Percentiles rank a stretch among this genome's conserved stretches.
Conservation (phyloP, 2,113 vertebrate genomes). For the Cochlearius cochlearius region DNA sequence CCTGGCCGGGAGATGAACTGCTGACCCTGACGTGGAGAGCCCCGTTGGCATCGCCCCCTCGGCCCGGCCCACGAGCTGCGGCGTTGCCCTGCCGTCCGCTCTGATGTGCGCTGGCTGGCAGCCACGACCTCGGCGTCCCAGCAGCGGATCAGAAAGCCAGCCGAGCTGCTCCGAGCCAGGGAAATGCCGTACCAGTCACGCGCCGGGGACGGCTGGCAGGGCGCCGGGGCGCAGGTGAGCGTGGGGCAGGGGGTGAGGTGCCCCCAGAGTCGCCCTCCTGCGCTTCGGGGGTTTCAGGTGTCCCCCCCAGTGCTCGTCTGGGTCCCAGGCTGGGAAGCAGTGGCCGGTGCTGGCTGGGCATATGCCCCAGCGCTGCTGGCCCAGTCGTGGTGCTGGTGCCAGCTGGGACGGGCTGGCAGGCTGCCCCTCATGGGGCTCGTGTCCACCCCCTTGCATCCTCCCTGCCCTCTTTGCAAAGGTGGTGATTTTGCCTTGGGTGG, state of each 20-base stretch:
- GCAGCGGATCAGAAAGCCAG: neutral
- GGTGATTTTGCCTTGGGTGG: neutral
- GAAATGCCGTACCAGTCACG: rapidly evolving
- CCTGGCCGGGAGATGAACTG: neutral
- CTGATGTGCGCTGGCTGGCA: rapidly evolving
- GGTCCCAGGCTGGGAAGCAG: neutral
- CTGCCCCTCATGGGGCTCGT: neutral
- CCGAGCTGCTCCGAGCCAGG: neutral
- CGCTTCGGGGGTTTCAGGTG: neutral
- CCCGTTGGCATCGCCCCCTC: neutral
- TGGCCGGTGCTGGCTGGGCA: neutral
- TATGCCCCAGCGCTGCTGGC: neutral
- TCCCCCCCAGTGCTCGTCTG: neutral
- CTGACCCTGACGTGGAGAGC: neutral
- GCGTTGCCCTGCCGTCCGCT: rapidly evolving
- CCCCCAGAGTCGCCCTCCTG: neutral
- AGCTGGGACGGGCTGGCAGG: neutral
- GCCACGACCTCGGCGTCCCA: rapidly evolving
- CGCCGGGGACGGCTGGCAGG: neutral
- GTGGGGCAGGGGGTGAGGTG: neutral
- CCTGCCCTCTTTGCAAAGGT: neutral
- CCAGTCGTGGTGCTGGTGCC: neutral
- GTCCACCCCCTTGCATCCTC: neutral
- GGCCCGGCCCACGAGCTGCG: rapidly evolving
- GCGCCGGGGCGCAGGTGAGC: neutral